A percentile compares a stretch with the other conserved stretches of the same genome.
Evolutionary conservation across 2,888 invertebrate genomes (phyloP).

Genomic region (Scaptomyza reducta): DNA sequence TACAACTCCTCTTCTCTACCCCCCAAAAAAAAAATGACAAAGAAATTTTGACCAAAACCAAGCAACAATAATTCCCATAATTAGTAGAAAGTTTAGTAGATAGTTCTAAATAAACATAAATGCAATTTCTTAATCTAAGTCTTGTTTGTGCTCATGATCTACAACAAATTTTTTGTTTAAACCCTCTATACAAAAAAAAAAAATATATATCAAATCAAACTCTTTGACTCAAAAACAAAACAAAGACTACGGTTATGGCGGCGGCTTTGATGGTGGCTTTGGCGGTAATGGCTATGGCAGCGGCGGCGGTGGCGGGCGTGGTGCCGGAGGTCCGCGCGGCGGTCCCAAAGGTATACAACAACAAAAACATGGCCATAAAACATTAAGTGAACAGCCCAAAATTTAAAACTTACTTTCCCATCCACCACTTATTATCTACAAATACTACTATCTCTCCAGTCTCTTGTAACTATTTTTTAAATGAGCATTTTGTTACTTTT

Average conservation of each 20-base stretch:
- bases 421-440: conserved; percentile 23
- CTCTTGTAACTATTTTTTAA: conserved; percentile 26
- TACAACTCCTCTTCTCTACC: conserved; percentile 1
- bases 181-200: conserved; percentile 14
- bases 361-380: conserved; percentile 20
- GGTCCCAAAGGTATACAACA: conserved; percentile 91
- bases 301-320: conserved; percentile 90
- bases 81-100: conserved; percentile 17
- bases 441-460: conserved; percentile 23
- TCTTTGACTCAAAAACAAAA: conserved; percentile 19
- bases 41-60: conserved; percentile 70
- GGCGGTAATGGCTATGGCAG: conserved; percentile 94
- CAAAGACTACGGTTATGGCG: conserved; percentile 87
- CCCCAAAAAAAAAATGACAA: conserved; percentile 18
- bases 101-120: conserved; percentile 19
- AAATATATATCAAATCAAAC: conserved; percentile 5
- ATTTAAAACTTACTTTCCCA: conserved; percentile 16
- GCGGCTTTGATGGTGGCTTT: conserved; percentile 88
- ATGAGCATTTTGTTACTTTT: conserved; percentile 31
- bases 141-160: conserved; percentile 47
- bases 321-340: conserved; percentile 91
- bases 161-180: conserved; percentile 52
- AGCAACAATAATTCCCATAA: conserved; percentile 15
- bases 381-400: conserved; percentile 4
- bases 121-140: conserved; percentile 32